These are phyloP conservation scores for Pomacea canaliculata DNA, from an alignment of 2,888 invertebrate genomes.

Conservation along the genomic window DNA sequence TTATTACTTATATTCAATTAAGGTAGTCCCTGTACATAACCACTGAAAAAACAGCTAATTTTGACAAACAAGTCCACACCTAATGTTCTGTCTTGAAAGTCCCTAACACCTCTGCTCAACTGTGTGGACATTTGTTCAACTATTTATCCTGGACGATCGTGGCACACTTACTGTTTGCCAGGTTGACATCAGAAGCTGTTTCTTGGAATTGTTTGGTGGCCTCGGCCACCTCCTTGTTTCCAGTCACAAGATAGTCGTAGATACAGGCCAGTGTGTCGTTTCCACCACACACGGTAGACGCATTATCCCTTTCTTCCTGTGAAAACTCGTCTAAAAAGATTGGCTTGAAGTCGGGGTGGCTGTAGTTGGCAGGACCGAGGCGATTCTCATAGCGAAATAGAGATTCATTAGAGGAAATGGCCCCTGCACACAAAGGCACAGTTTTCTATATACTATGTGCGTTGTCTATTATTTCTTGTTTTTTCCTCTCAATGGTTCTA, in stretches of 20 bases:
- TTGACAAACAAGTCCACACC: no score
- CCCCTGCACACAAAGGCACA: slow-evolving; percentile 29
- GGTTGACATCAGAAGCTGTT: not conserved
- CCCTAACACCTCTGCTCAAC: no score
- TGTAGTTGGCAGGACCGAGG: slow-evolving; percentile 19
- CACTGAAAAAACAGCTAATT: no score
- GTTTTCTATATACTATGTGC: not conserved
- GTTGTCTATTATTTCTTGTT: no score
- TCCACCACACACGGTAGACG: slow-evolving; percentile 35
- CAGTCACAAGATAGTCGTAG: slow-evolving; percentile 40
- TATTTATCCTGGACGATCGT: no score
- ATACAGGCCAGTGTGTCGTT: slow-evolving; percentile 33
- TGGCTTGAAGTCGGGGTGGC: slow-evolving; percentile 28
- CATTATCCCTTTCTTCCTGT: slow-evolving; percentile 10
- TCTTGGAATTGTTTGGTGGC: slow-evolving; percentile 18
- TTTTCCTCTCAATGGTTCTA: no score
- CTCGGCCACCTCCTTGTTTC: slow-evolving; percentile 28
- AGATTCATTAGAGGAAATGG: slow-evolving; percentile 20
- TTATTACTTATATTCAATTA: no score
- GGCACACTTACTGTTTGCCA: no score
- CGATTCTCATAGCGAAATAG: slow-evolving; percentile 31
- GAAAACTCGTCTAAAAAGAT: slow-evolving; percentile 37
- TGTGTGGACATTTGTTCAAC: no score
- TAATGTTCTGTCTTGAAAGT: no score
- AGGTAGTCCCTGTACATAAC: no score